These are phyloP conservation scores for Lutraria rhynchaena DNA, from an alignment of 1,140 invertebrate species.

Conservation along the genomic window DNA sequence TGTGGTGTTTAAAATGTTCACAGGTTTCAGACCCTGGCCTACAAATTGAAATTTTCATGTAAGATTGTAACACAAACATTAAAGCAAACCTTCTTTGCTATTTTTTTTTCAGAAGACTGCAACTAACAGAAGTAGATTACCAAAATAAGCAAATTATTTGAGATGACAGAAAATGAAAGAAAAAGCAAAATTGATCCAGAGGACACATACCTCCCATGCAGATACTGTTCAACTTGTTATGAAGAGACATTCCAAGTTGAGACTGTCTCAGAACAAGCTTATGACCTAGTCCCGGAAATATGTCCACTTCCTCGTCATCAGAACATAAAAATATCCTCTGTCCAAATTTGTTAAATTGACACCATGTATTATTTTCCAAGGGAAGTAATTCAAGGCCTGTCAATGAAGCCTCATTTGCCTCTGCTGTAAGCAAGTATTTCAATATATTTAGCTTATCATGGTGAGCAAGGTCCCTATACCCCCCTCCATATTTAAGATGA, in stretches of 20 bases:
- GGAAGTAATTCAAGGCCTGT: constrained; percentile 14
- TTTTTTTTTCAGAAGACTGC: too few species aligned
- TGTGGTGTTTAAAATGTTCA: too few species aligned
- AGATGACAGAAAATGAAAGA: too few species aligned
- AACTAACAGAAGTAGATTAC: too few species aligned
- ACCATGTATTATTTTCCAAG: constrained; percentile 15
- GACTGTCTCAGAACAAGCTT: background rate
- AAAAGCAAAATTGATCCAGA: too few species aligned
- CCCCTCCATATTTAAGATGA: background rate
- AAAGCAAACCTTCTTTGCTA: too few species aligned
- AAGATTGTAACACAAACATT: too few species aligned
- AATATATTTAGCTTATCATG: background rate
- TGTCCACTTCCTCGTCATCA: background rate
- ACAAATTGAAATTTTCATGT: too few species aligned
- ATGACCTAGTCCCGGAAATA: constrained; percentile 23
- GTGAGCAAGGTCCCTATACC: background rate
- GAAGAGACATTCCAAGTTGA: background rate
- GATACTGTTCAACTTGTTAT: background rate
- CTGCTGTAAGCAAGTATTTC: background rate
- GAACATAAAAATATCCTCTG: background rate
- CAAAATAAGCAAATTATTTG: too few species aligned
- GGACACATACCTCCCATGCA: background rate
- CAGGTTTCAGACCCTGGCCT: too few species aligned
- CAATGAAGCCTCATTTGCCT: background rate
- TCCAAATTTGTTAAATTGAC: background rate